A percentile compares a stretch with the other conserved stretches of the same genome.
Evolutionary conservation across 1,140 invertebrate species (phyloP).

Genomic region (Aphelenchoides fujianensis): DNA sequence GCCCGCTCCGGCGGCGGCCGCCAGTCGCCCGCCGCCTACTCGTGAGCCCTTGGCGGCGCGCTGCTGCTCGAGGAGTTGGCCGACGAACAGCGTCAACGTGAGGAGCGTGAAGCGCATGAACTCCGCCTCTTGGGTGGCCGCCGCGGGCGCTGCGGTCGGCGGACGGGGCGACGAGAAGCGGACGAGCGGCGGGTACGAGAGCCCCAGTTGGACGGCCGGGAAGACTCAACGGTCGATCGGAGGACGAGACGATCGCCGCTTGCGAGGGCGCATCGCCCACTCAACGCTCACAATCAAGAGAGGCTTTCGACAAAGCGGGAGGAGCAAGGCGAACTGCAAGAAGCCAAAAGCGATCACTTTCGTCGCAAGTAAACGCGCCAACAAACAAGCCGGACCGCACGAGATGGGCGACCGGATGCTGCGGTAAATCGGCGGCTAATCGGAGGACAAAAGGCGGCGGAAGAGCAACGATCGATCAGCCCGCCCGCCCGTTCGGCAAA

Average conservation of each 20-base stretch:
- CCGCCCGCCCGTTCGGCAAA: too few relatives aligned
- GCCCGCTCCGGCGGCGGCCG: background rate
- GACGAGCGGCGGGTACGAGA: background rate
- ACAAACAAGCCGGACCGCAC: too few relatives aligned
- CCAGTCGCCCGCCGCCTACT: background rate
- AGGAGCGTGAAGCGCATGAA: constrained; percentile 6
- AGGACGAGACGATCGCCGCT: too few relatives aligned
- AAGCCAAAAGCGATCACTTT: background rate
- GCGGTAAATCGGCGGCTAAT: background rate
- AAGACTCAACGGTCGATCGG: background rate
- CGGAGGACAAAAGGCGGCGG: background rate
- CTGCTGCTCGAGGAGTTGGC: constrained; percentile 3
- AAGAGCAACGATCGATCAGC: too few relatives aligned
- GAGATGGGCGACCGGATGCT: background rate
- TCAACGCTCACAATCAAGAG: background rate
- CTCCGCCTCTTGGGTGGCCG: background rate
- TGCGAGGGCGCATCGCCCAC: background rate
- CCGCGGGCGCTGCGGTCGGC: background rate
- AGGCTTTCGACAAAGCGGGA: background rate
- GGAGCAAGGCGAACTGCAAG: background rate
- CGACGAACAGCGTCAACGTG: background rate
- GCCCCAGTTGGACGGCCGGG: background rate
- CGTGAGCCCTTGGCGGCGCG: background rate
- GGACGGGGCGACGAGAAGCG: background rate
- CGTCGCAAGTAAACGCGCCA: too few relatives aligned